These are phyloP conservation scores for Neomonachus schauinslandi DNA, from an alignment of 2,113 vertebrate genomes.

Conservation along the genomic window DNA sequence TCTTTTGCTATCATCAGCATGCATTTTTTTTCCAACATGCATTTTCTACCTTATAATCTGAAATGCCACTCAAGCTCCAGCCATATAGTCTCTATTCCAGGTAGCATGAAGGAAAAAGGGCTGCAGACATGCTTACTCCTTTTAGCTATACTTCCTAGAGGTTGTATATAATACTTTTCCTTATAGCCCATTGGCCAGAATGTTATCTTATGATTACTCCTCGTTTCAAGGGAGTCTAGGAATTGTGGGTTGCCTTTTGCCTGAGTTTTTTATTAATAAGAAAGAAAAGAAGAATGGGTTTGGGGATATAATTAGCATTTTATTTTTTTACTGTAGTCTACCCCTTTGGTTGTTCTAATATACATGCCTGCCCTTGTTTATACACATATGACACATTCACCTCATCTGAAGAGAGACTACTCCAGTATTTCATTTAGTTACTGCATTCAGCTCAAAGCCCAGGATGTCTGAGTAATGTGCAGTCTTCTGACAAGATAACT, in stretches of 20 bases:
- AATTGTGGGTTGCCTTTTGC: not conserved
- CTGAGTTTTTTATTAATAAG: not conserved
- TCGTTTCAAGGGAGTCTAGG: not conserved
- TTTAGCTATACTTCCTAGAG: not conserved
- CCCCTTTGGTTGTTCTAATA: not conserved
- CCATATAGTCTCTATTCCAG: not conserved
- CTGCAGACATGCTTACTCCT: not conserved
- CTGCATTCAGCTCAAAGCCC: not conserved
- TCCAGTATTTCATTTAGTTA: not conserved
- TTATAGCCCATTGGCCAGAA: not conserved
- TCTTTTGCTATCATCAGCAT: not conserved
- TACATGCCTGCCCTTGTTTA: not conserved
- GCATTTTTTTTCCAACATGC: not conserved
- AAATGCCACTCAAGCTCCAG: not conserved
- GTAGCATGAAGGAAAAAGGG: not conserved
- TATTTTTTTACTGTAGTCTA: not conserved
- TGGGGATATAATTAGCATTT: not conserved
- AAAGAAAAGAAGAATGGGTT: constrained; percentile 8
- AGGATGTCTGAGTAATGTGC: not conserved
- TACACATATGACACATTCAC: not conserved
- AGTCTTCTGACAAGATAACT: not conserved
- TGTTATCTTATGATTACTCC: not conserved
- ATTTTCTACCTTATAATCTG: not conserved
- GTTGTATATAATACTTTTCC: not conserved
- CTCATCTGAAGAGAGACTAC: not conserved